Conservation (phyloP, 2,888 invertebrate species). For the Amiota mariae region DNA sequence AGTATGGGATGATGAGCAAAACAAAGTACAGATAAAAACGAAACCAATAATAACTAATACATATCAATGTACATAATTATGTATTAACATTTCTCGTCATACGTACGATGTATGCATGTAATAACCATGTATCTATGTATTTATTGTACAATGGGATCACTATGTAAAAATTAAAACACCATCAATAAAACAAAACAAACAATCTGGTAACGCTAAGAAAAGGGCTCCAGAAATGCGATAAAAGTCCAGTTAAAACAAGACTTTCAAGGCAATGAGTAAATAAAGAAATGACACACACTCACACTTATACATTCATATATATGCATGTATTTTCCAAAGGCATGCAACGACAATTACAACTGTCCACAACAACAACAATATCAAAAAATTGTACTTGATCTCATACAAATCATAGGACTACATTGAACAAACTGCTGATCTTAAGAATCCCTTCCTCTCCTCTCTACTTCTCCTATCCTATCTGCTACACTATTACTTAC, state of each 20-base stretch:
- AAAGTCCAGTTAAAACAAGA: conserved; percentile 56
- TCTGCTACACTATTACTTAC: too few species aligned
- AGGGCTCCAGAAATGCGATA: conserved; percentile 2
- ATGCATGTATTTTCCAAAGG: too few species aligned
- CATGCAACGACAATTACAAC: too few species aligned
- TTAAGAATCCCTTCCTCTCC: conserved; percentile 23
- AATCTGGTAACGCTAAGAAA: neutral
- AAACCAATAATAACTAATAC: conserved; percentile 28
- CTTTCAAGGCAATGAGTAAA: conserved; percentile 58
- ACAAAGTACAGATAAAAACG: conserved; percentile 46
- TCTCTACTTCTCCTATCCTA: neutral
- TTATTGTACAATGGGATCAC: conserved; percentile 13
- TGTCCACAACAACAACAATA: too few species aligned
- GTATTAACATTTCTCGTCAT: too few species aligned
- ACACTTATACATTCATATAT: too few species aligned
- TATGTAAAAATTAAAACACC: neutral
- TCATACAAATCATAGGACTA: too few species aligned
- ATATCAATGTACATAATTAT: neutral
- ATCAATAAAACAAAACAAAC: neutral
- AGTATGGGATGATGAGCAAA: too few species aligned
- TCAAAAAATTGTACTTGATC: too few species aligned
- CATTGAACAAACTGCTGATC: neutral
- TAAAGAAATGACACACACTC: conserved; percentile 54
- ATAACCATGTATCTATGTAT: conserved; percentile 29
- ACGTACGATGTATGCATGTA: conserved; percentile 28